Base-by-base conservation (phyloP, 2,797 vertebrate species). In the Ispidina lecontei region DNA sequence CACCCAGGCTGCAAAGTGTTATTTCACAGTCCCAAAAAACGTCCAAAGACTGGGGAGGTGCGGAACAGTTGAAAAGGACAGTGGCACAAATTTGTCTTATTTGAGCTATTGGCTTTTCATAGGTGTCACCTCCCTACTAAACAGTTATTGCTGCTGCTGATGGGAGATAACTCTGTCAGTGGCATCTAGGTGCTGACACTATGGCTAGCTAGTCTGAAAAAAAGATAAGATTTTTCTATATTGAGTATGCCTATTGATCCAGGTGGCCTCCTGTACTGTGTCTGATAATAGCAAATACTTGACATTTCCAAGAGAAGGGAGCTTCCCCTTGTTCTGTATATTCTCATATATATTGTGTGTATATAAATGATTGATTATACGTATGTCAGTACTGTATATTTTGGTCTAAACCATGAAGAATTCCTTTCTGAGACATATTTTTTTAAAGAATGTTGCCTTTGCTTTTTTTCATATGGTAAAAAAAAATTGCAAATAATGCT, bases 191-290 rank as follows among this genome's bases (percentile, higher is more conserved):
- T 87, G 95, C 93, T 96, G 91, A 95, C 86, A 84, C 46, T 65
- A 9, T 14, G 77, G 86, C 75, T 80, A 65, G 77, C 54, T 76
- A 20, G 72, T 71, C 93, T 2, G 4, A 79, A 93, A 88, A 3
- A 12, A 28, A 92, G 94, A 94, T 94, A 94, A 94, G 86, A 58
- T 65, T 95, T 89, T 95, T 76, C 93, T 93, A 93, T 96, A 96
- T 94, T 94, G 69, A 95, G 92, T 29, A 74, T 72, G 75, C 26
- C 69, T 87, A 96, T 96, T 94, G 94, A 94, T 96, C 95, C 79
- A 55, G 87, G 69, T 44, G 39, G 81, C 92, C 89, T 90, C 71
- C 84, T 87, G 89, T 93, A 62, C 91, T 16, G 33, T 80, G 84
- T 43, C 84, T 69, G 92, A 91, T 95, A 91, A 74, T 89, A 89